Percentiles rank a stretch among this genome's conserved stretches.
Evolutionary conservation across 2,113 vertebrate genomes (phyloP).

Genomic region (Monopterus albus): DNA sequence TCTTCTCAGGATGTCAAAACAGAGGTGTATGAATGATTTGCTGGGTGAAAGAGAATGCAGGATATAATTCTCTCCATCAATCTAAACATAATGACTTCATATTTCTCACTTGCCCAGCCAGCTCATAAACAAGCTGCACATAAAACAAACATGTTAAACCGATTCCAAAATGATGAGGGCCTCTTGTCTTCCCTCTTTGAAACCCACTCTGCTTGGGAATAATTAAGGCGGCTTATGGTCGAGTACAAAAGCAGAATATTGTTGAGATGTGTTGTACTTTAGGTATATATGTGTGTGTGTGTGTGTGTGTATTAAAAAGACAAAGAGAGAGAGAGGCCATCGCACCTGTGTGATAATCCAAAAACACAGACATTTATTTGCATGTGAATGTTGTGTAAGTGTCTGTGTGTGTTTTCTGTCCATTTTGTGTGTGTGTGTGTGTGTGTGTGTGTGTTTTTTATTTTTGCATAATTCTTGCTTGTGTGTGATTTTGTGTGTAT

Average conservation of each 20-base stretch:
- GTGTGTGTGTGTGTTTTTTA: slow-evolving; percentile 20
- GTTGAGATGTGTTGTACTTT: slow-evolving; percentile 25
- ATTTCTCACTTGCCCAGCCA: slow-evolving; percentile 29
- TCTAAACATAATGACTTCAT: slow-evolving; percentile 53
- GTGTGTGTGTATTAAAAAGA: no score
- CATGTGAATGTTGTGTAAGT: slow-evolving; percentile 50
- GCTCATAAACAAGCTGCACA: slow-evolving; percentile 46
- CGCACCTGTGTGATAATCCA: slow-evolving; percentile 54
- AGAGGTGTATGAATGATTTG: slow-evolving; percentile 56
- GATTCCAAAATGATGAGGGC: slow-evolving; percentile 45
- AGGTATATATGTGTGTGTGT: slow-evolving; percentile 2
- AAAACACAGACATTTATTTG: slow-evolving; percentile 44
- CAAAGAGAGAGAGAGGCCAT: slow-evolving; percentile 4
- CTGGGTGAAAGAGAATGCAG: slow-evolving; percentile 29
- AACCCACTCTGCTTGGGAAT: slow-evolving; percentile 59
- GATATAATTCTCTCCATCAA: slow-evolving; percentile 43
- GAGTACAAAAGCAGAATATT: slow-evolving; percentile 52
- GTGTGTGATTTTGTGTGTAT: slow-evolving; percentile 21
- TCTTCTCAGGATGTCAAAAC: slow-evolving; percentile 49
- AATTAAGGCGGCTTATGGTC: slow-evolving; percentile 59
- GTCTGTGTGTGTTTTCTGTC: slow-evolving; percentile 19
- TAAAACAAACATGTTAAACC: slow-evolving; percentile 54
- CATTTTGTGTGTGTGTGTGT: slow-evolving; percentile 7
- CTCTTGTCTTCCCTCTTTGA: slow-evolving; percentile 61
- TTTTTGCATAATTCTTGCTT: slow-evolving; percentile 32